Evolutionary conservation across 2,797 vertebrate species (phyloP).

Genomic region (Staurois parvus): DNA sequence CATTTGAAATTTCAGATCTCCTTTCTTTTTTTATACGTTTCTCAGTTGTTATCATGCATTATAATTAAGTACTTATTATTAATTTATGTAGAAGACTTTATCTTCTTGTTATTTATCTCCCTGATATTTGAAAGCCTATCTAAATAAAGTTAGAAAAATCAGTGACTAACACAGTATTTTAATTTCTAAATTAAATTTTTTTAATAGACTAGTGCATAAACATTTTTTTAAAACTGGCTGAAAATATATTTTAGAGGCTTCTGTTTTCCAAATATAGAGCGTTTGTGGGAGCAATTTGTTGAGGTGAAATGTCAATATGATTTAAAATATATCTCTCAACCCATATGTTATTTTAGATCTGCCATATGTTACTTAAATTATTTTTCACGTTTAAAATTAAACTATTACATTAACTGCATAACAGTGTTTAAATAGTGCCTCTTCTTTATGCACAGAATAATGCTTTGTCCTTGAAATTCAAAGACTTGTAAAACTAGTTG

Average conservation of each 20-base stretch:
- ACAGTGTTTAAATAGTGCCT: not conserved
- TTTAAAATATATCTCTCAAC: slow-evolving; percentile 47
- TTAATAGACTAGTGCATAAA: slow-evolving; percentile 6
- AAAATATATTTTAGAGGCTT: slow-evolving; percentile 12
- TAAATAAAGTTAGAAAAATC: too few species aligned
- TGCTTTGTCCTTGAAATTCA: slow-evolving; percentile 46
- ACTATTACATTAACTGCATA: slow-evolving; percentile 14
- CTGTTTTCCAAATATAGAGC: slow-evolving; percentile 44
- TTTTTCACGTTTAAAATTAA: slow-evolving; percentile 35
- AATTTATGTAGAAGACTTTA: too few species aligned
- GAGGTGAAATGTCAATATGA: slow-evolving; percentile 55
- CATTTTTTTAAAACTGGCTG: not conserved
- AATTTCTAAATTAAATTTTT: not conserved
- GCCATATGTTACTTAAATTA: slow-evolving; percentile 53
- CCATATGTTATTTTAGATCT: slow-evolving; percentile 54
- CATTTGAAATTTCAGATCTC: too few species aligned
- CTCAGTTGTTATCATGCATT: too few species aligned
- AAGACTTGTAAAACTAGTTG: slow-evolving; percentile 20
- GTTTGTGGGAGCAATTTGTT: slow-evolving; percentile 43
- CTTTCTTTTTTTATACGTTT: too few species aligned
- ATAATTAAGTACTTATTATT: too few species aligned
- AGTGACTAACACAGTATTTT: too few species aligned
- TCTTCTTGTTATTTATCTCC: too few species aligned
- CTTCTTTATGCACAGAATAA: not conserved
- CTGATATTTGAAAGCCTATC: too few species aligned